phyloP scores from a whole-genome alignment of 2,888 invertebrate genomes.

The Thymelicus acteon region DNA sequence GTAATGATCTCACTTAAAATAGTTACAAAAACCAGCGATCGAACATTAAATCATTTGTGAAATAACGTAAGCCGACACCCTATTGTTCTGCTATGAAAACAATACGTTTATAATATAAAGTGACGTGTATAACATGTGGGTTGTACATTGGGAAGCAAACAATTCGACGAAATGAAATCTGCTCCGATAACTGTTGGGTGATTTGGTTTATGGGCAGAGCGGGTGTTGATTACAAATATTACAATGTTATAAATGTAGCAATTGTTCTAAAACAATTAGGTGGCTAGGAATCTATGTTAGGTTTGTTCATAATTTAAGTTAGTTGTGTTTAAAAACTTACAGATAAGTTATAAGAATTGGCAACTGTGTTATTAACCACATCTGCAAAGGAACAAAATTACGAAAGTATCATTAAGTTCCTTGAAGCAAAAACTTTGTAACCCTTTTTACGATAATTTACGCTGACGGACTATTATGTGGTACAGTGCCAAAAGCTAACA shows the following conservation, averaged over 20 bases:
- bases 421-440: too few relatives aligned
- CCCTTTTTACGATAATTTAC: too few relatives aligned
- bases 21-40: constrained; percentile 28
- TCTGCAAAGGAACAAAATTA: too few relatives aligned
- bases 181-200: constrained; percentile 24
- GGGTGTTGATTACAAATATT: constrained; percentile 27
- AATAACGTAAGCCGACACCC: constrained; percentile 38
- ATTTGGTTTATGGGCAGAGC: neutral
- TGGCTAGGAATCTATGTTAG: neutral
- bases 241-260: constrained; percentile 1
- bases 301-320: neutral
- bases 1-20: constrained; percentile 26
- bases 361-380: too few relatives aligned
- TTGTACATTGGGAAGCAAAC: constrained; percentile 30
- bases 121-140: constrained; percentile 29
- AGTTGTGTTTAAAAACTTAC: neutral
- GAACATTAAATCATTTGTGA: constrained; percentile 41
- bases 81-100: constrained; percentile 40
- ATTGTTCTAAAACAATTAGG: constrained; percentile 5
- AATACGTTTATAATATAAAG: constrained; percentile 29
- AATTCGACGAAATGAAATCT: constrained; percentile 33
- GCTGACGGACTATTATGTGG: too few relatives aligned
- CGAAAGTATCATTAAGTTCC: too few relatives aligned
- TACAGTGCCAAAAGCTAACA: too few relatives aligned
- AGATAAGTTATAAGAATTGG: neutral